These are phyloP conservation scores for Lapara coniferarum DNA, from an alignment of 2,888 invertebrate species.

Conservation along the genomic window DNA sequence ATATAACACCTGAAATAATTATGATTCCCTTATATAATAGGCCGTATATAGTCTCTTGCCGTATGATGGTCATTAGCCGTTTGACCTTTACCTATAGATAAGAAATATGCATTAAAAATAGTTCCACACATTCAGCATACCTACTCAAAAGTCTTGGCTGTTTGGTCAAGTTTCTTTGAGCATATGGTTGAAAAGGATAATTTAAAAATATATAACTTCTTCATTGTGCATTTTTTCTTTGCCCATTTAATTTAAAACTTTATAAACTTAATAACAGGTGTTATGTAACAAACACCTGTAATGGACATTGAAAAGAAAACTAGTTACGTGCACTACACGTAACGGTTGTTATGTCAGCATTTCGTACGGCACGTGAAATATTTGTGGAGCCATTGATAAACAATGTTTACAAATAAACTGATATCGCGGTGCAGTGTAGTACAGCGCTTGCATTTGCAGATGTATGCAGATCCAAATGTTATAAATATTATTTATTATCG, in stretches of 20 bases:
- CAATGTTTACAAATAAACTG: constrained; percentile 23
- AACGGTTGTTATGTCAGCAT: constrained; percentile 43
- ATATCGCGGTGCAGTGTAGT: neutral
- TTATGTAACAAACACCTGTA: constrained; percentile 12
- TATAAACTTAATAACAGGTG: neutral
- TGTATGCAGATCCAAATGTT: constrained; percentile 3
- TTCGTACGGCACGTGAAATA: constrained; percentile 20
- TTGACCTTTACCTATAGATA: too few relatives aligned
- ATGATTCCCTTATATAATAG: too few relatives aligned
- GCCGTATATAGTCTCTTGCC: too few relatives aligned
- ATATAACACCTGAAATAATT: too few relatives aligned
- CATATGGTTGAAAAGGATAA: too few relatives aligned
- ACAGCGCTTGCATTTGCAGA: neutral
- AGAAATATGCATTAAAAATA: too few relatives aligned
- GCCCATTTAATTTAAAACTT: constrained; percentile 8
- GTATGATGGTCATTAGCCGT: too few relatives aligned
- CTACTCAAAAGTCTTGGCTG: too few relatives aligned
- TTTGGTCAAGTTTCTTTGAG: too few relatives aligned
- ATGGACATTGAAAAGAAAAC: constrained; percentile 7
- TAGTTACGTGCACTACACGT: constrained; percentile 29
- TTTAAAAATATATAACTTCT: too few relatives aligned
- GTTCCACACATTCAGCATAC: too few relatives aligned
- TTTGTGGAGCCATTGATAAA: constrained; percentile 22
- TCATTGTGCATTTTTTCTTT: neutral
- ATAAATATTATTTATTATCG: neutral